Base-by-base conservation (phyloP, 2,113 vertebrate species). In the Peromyscus maniculatus region DNA sequence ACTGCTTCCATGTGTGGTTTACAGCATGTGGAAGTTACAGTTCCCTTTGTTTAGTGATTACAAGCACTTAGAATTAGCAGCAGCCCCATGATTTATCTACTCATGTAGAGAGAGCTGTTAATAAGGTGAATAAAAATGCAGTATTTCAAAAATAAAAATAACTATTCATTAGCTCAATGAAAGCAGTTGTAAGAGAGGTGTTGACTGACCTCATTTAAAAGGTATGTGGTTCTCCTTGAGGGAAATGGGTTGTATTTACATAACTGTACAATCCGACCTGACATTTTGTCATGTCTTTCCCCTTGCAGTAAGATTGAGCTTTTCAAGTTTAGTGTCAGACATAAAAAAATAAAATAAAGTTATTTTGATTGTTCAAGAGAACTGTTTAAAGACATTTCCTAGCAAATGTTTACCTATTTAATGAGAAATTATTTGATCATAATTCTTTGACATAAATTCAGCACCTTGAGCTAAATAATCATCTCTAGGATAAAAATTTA, bases 351-450 rank as follows among this genome's bases (percentile, higher is more conserved):
- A 15, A 55, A 55, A 55, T 15, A 64, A 97, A 96, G 75, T 72
- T 75, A 96, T 95, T 97, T 93, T 82, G 96, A 97, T 91, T 79
- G 75, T 31, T 96, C 78, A 33, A 94, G 67, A 80, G 12, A 72
- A 96, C 64, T 62, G 17, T 94, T 97, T 91, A 93, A 96, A 94
- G 74, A 87, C 69, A 57, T 80, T 95, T 88, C 55, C 33, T 78
- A 78, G 57, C 66, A 96, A 97, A 97, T 96, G 72, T 87, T 92
- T 96, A 79, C 64, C 57, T 67, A 93, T 78, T 97, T 96, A 96
- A 96, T 96, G 75, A 98, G 94, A 96, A 97, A 98, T 97, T 95
- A 97, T 95, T 95, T 97, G 89, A 97, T 96, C 94, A 95, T 77
- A 96, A 96, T 86, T 96, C 75, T 96, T 79, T 93, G 39, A 91